Conservation (phyloP, 2,113 vertebrate genomes). For the Pitta sordida region DNA sequence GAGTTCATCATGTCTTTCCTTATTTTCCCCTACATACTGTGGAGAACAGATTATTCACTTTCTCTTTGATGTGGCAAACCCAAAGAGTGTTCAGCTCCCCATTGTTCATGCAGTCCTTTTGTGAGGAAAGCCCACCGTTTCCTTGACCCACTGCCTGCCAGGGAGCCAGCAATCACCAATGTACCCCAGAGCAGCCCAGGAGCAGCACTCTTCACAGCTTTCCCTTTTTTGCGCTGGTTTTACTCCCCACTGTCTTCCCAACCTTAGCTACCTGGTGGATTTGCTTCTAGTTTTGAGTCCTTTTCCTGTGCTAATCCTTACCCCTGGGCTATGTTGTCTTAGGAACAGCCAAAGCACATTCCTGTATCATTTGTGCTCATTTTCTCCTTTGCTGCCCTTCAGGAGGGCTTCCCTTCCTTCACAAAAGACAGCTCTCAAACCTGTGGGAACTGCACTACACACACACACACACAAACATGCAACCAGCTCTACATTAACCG, state of each 20-base stretch:
- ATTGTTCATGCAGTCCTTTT: fast-evolving
- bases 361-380: not conserved
- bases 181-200: not conserved
- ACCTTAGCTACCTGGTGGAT: not conserved
- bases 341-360: not conserved
- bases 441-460: fast-evolving
- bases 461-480: not conserved
- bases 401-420: not conserved
- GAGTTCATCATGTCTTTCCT: not conserved
- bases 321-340: not conserved
- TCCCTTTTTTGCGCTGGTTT: not conserved
- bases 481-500: not conserved
- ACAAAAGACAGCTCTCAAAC: not conserved
- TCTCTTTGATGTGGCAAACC: not conserved
- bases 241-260: not conserved
- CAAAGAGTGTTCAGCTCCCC: not conserved
- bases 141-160: not conserved
- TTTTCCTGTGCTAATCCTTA: not conserved
- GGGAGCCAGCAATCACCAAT: fast-evolving
- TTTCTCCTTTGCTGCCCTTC: not conserved
- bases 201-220: not conserved
- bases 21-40: not conserved
- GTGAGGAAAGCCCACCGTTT: not conserved
- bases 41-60: not conserved
- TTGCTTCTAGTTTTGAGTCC: not conserved